These are phyloP conservation scores for Metaphire vulgaris DNA, from an alignment of 1,140 invertebrate genomes.

Conservation along the genomic window DNA sequence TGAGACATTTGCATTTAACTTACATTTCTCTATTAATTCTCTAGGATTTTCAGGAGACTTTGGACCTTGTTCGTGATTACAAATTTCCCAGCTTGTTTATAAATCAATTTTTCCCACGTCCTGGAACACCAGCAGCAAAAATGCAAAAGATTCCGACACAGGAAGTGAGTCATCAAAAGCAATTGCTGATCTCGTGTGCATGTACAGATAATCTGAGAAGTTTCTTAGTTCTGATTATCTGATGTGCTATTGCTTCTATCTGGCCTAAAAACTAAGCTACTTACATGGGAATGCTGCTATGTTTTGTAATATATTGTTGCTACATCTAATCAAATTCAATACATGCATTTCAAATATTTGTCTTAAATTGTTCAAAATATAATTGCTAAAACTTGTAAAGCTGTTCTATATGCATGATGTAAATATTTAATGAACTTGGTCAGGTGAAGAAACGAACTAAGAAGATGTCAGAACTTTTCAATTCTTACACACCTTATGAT, in stretches of 20 bases:
- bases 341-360: neutral
- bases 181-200: neutral
- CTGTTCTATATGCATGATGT: neutral
- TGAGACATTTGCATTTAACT: too few species aligned
- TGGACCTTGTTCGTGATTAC: constrained; percentile 76
- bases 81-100: constrained; percentile 92
- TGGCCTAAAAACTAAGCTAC: neutral
- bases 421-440: constrained; percentile 12
- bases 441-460: constrained; percentile 85
- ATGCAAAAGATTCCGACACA: constrained; percentile 74
- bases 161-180: constrained; percentile 52
- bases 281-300: too few species aligned
- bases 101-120: constrained; percentile 93
- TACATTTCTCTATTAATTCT: too few species aligned
- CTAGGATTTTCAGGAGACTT: constrained; percentile 79
- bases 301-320: neutral
- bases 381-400: neutral
- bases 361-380: neutral
- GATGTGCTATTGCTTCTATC: neutral
- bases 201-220: neutral
- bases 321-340: constrained; percentile 7
- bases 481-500: constrained; percentile 79
- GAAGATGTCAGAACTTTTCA: constrained; percentile 78
- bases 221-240: neutral
- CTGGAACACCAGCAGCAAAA: constrained; percentile 87